phyloP scores from a whole-genome alignment of 1,140 invertebrate species.

The Arion vulgaris region DNA sequence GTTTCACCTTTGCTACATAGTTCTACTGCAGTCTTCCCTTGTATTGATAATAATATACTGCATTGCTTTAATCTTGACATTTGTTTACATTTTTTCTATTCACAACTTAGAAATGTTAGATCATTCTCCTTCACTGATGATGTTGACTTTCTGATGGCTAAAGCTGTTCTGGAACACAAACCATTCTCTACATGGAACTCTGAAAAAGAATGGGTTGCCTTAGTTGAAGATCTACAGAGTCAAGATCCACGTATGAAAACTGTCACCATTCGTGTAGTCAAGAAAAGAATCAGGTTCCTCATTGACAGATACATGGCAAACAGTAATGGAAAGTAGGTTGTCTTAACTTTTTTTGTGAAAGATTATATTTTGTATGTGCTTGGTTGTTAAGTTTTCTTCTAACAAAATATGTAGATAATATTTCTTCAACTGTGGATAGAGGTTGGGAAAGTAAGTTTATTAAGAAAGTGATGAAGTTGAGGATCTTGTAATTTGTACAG shows the following conservation, averaged over 20 bases:
- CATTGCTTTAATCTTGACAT: no score
- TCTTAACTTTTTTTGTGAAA: not conserved
- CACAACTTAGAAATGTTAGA: slow-evolving; percentile 19
- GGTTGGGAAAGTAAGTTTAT: no score
- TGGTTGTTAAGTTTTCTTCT: no score
- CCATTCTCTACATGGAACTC: slow-evolving; percentile 31
- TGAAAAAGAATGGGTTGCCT: slow-evolving; percentile 23
- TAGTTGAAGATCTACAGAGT: slow-evolving; percentile 26
- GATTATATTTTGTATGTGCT: no score
- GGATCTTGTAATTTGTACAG: no score
- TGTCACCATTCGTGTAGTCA: slow-evolving; percentile 29
- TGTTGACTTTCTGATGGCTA: slow-evolving; percentile 30
- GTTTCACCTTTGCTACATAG: no score
- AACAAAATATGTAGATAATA: no score
- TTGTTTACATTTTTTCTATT: not conserved
- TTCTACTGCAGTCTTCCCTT: no score
- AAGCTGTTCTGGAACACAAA: slow-evolving; percentile 36
- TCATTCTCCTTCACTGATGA: slow-evolving; percentile 38
- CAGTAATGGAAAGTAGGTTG: slow-evolving; percentile 36
- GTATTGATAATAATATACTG: no score
- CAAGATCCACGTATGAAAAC: slow-evolving; percentile 21
- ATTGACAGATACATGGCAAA: slow-evolving; percentile 39
- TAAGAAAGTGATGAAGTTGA: no score
- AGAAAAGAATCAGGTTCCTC: slow-evolving; percentile 35
- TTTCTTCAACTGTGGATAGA: no score